These are phyloP conservation scores for Microcebus griseorufus DNA, from an alignment of 2,113 vertebrate species.

Conservation along the genomic window DNA sequence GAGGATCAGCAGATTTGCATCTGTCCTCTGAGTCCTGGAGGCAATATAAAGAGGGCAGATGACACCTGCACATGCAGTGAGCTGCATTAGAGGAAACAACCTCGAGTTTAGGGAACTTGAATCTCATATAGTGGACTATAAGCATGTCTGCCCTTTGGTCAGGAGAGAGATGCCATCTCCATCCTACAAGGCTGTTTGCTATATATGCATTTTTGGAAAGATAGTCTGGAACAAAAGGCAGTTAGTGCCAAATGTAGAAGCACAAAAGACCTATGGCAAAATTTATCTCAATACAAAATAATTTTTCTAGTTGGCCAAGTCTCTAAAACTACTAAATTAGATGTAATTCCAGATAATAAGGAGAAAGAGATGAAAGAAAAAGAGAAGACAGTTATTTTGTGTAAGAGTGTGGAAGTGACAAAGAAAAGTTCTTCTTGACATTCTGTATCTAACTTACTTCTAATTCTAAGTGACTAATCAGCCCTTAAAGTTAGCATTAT, in stretches of 20 bases:
- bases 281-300: not conserved
- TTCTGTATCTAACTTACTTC: not conserved
- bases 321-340: not conserved
- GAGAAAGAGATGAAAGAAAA: not conserved
- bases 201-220: not conserved
- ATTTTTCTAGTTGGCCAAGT: not conserved
- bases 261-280: not conserved
- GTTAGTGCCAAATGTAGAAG: not conserved
- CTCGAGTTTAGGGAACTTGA: not conserved
- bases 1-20: not conserved
- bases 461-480: not conserved
- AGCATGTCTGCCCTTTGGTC: not conserved
- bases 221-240: not conserved
- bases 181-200: not conserved
- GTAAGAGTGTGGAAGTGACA: not conserved
- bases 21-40: not conserved
- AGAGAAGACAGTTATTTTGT: not conserved
- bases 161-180: not conserved
- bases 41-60: not conserved
- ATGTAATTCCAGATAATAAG: slow-evolving; percentile 13
- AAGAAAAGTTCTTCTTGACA: not conserved
- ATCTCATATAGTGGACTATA: not conserved
- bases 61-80: not conserved
- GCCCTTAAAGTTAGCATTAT: not conserved
- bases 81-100: not conserved